Conservation (phyloP, 2,113 vertebrate genomes). For the Natator depressus region DNA sequence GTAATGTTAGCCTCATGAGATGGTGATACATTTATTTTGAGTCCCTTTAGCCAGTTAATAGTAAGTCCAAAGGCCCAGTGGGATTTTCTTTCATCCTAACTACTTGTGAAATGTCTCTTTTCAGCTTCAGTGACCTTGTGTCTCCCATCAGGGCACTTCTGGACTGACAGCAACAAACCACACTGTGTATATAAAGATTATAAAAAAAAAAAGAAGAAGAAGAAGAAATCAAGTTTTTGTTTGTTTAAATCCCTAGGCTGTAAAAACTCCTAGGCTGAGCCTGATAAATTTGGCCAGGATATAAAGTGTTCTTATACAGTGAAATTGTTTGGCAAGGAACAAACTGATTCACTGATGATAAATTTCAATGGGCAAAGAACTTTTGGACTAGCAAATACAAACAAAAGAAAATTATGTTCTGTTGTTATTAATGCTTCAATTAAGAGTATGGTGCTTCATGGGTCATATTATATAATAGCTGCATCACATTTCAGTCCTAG, state of each 20-base stretch:
- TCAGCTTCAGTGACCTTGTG: conserved; percentile 41
- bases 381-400: neutral
- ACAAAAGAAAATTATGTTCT: neutral
- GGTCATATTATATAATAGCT: conserved; percentile 3
- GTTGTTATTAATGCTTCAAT: neutral
- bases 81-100: conserved; percentile 64
- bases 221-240: neutral
- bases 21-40: conserved; percentile 55
- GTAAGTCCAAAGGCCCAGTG: conserved; percentile 37
- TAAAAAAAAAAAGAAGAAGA: neutral
- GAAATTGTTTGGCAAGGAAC: neutral
- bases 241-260: neutral
- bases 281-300: neutral
- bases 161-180: conserved; percentile 6
- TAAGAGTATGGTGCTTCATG: neutral
- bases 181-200: neutral
- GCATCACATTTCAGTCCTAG: conserved; percentile 16
- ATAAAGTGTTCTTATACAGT: neutral
- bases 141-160: conserved; percentile 31
- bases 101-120: conserved; percentile 41
- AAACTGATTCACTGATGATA: neutral
- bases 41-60: conserved; percentile 39
- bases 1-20: neutral
- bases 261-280: neutral
- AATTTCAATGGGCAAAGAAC: neutral